Evolutionary conservation across 2,113 vertebrate genomes (phyloP).

Genomic region (Aythya baeri): DNA sequence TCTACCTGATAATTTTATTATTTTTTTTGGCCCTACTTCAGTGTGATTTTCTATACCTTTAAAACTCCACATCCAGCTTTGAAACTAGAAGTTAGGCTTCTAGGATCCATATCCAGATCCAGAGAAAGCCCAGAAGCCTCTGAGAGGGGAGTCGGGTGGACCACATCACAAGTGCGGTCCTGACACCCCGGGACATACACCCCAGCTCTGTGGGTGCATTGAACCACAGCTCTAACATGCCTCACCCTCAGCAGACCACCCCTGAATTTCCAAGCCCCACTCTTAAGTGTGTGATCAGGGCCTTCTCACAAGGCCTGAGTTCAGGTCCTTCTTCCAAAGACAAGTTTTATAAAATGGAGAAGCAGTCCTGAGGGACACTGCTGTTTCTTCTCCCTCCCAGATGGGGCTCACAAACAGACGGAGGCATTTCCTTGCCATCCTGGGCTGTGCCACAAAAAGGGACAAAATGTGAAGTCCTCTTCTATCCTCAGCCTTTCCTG

Average conservation of each 20-base stretch:
- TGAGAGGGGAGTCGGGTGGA: neutral
- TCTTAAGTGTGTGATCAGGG: rapidly evolving
- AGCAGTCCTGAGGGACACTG: neutral
- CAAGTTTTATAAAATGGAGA: neutral
- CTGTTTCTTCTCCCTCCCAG: neutral
- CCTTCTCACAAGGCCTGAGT: neutral
- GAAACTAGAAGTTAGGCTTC: neutral
- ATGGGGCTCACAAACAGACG: neutral
- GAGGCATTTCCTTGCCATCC: neutral
- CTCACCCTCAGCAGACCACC: neutral
- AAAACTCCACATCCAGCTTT: neutral
- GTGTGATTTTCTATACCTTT: neutral
- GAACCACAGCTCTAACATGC: rapidly evolving
- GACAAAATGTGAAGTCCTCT: neutral
- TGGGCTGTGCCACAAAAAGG: neutral
- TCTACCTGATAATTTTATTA: neutral
- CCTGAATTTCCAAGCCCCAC: neutral
- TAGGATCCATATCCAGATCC: neutral
- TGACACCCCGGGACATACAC: neutral
- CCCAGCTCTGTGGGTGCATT: rapidly evolving
- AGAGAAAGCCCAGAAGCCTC: neutral
- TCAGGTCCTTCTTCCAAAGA: neutral
- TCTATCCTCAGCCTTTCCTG: neutral
- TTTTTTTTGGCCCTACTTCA: neutral
- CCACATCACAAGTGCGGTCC: neutral